Base-by-base conservation (phyloP, 2,797 vertebrate genomes). In the Dromococcyx pavoninus region DNA sequence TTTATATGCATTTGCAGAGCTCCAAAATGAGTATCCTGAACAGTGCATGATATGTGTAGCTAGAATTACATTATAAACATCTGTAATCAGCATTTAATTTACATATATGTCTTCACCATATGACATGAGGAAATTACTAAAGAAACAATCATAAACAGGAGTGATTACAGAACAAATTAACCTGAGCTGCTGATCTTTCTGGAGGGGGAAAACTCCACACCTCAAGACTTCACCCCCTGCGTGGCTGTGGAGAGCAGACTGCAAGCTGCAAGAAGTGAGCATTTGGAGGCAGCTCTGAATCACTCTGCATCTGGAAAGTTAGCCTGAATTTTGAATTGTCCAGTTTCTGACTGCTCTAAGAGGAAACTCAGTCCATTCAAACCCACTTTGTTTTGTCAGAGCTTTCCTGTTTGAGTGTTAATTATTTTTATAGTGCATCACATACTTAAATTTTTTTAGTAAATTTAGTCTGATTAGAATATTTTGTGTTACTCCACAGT, bases 41-140 rank as follows among this genome's bases (percentile, higher is more conserved):
- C 4, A 10, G 24, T 1, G 1, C 30, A 2, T 21, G 57, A n/a
- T n/a, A n/a, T 0, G 1, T 7, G 61, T 56, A 67, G 54, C 54
- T 62, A 21, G 50, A 46, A 41, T 19, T 57, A 23, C 28, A n/a
- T 51, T 14, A 43, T 23, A 27, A 76, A 8, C 2, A 8, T 19
- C 30, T 17, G 61, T 32, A 80, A 39, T 10, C 33, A 62, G 15
- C 9, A 6, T 12, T n/a, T 67, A 7, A 25, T 17, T 65, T 6
- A 35, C 73, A 43, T 21, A 6, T 17, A 3, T 2, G 13, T 32
- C 24, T 72, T 44, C 35, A 37, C 28, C 51, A 11, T 3, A 54
- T 41, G n/a, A 56, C 11, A 0, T 3, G 14, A 3, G 23, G 12
- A 32, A 51, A 69, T 48, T 57, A 39, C 74, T 66, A 16, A 84